Conservation (phyloP, 92 coral and sea anemone genomes). For the Galaxea fascicularis region DNA sequence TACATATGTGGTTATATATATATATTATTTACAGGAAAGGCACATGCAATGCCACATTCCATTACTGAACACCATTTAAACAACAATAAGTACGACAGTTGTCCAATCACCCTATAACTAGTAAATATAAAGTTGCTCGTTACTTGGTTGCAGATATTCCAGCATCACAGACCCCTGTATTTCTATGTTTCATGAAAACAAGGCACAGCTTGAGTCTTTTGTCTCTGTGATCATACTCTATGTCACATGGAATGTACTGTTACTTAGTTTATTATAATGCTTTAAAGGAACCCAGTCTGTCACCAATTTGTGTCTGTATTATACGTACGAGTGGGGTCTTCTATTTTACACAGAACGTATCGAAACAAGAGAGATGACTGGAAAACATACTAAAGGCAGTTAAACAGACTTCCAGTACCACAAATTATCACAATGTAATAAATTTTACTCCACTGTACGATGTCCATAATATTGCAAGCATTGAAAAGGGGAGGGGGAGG, state of each 20-base stretch:
- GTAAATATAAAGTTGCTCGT: constrained; percentile 14
- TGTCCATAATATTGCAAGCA: no score
- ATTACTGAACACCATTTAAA: no score
- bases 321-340: constrained; percentile 11
- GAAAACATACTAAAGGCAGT: constrained; percentile 4
- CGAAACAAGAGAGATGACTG: constrained; percentile 19
- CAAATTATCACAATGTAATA: no score
- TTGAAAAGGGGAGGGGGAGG: constrained; percentile 12
- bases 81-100: constrained; percentile 15
- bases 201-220: constrained; percentile 9
- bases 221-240: constrained; percentile 6
- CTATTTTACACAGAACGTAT: constrained; percentile 17
- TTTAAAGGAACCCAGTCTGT: constrained; percentile 4
- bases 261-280: constrained; percentile 6
- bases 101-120: constrained; percentile 23
- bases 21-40: no score
- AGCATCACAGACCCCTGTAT: constrained; percentile 21
- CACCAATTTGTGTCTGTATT: constrained; percentile 16
- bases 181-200: constrained; percentile 20
- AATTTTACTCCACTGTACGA: no score
- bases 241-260: constrained; percentile 2
- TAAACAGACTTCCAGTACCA: no score
- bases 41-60: no score
- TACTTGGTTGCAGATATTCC: constrained; percentile 21
- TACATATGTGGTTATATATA: no score